Evolutionary conservation across 1,140 invertebrate species (phyloP).

Genomic region (Tigriopus japonicus): DNA sequence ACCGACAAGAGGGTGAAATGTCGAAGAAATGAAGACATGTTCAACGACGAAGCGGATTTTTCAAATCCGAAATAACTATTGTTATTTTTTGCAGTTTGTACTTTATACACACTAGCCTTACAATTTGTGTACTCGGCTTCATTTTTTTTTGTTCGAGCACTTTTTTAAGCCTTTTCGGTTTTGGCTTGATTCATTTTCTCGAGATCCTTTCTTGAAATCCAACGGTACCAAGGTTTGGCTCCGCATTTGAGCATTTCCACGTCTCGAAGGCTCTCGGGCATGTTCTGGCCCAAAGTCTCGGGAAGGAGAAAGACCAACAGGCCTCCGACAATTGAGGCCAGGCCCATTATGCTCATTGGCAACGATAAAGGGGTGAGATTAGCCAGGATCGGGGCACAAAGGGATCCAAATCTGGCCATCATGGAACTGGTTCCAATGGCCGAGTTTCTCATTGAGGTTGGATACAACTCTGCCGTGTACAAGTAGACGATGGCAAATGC

Average conservation of each 20-base stretch:
- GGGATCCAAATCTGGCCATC: conserved; percentile 17
- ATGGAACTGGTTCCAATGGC: conserved; percentile 18
- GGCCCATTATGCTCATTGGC: background rate
- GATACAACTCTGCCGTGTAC: conserved; percentile 12
- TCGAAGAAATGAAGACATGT: no score
- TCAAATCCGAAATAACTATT: no score
- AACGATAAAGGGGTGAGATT: background rate
- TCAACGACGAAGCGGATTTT: no score
- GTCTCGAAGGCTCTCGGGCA: background rate
- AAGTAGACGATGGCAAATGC: conserved; percentile 7
- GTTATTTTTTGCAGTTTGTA: no score
- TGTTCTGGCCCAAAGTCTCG: background rate
- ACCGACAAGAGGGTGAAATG: no score
- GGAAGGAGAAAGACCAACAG: background rate
- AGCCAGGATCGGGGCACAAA: conserved; percentile 14
- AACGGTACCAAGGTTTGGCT: background rate
- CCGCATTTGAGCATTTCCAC: background rate
- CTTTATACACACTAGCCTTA: no score
- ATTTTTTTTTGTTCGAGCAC: no score
- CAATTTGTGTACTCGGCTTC: no score
- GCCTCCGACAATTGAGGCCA: background rate
- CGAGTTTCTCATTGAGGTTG: conserved; percentile 13
- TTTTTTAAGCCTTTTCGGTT: conserved; percentile 20
- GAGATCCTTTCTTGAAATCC: background rate
- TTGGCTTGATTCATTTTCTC: conserved; percentile 18